Evolutionary conservation across 2,888 invertebrate genomes (phyloP).

Genomic region (Taphrorychus bicolor): DNA sequence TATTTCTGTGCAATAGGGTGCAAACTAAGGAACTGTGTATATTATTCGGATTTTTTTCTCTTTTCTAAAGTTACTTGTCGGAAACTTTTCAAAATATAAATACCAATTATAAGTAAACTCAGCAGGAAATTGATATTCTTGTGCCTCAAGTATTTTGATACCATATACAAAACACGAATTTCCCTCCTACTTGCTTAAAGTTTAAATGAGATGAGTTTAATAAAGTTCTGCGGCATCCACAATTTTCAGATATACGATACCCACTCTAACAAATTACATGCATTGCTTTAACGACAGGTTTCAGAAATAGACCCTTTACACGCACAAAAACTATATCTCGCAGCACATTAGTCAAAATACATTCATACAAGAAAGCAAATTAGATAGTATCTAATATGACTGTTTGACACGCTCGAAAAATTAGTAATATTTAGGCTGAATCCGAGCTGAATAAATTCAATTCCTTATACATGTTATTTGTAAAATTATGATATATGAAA

Average conservation of each 20-base stretch:
- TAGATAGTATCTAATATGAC: neutral
- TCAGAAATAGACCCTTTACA: neutral
- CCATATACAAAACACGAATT: neutral
- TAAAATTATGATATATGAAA: too few species aligned
- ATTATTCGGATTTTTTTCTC: too few species aligned
- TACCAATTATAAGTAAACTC: neutral
- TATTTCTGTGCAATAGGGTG: neutral
- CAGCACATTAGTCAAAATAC: neutral
- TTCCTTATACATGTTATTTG: neutral
- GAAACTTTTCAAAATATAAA: neutral
- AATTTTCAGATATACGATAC: neutral
- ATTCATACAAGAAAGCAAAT: neutral
- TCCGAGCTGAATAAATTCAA: too few species aligned
- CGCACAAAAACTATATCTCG: too few species aligned
- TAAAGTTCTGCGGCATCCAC: neutral
- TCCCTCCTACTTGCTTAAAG: neutral
- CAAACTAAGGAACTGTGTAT: neutral
- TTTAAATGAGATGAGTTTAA: neutral
- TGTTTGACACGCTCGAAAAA: neutral
- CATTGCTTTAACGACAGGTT: neutral
- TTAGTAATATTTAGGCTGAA: too few species aligned
- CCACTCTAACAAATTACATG: neutral
- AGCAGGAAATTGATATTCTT: neutral
- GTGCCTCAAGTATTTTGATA: neutral
- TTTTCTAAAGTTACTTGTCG: too few species aligned